phyloP scores from a whole-genome alignment of 35 echinoderm and acorn worm species.

The Ophiothrix spiculata region DNA sequence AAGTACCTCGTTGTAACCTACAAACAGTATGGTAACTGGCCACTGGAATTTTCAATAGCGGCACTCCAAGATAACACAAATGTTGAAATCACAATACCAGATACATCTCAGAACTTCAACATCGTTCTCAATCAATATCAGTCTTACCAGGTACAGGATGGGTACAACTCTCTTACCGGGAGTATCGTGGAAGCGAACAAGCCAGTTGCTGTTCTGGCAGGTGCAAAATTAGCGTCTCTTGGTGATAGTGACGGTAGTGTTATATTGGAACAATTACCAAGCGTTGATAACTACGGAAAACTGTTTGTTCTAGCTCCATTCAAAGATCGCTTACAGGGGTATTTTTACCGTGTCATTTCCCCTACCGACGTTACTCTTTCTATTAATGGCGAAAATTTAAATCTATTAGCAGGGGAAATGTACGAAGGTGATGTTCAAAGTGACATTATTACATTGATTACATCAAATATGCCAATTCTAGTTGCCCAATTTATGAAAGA shows the following conservation, averaged over 20 bases:
- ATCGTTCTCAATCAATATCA: background rate
- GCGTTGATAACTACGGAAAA: background rate
- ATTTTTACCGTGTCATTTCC: background rate
- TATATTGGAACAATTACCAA: background rate
- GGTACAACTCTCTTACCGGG: background rate
- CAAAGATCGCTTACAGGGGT: background rate
- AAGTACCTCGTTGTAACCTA: background rate
- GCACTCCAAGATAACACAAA: background rate
- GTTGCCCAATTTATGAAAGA: background rate
- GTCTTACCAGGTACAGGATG: background rate
- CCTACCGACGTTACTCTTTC: too few relatives aligned
- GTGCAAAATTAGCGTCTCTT: background rate
- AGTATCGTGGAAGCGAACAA: background rate
- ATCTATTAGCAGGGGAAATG: background rate
- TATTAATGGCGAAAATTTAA: too few relatives aligned
- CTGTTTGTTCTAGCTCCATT: background rate
- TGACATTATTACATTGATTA: background rate
- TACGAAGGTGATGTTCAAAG: background rate
- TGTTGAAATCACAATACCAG: background rate
- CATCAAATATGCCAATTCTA: background rate
- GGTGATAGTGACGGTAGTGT: background rate
- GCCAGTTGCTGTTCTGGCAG: background rate
- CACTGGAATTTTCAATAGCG: background rate
- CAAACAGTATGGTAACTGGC: background rate
- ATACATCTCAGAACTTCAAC: background rate